Conservation (phyloP, 2,113 vertebrate species). For the Leptosomus discolor region DNA sequence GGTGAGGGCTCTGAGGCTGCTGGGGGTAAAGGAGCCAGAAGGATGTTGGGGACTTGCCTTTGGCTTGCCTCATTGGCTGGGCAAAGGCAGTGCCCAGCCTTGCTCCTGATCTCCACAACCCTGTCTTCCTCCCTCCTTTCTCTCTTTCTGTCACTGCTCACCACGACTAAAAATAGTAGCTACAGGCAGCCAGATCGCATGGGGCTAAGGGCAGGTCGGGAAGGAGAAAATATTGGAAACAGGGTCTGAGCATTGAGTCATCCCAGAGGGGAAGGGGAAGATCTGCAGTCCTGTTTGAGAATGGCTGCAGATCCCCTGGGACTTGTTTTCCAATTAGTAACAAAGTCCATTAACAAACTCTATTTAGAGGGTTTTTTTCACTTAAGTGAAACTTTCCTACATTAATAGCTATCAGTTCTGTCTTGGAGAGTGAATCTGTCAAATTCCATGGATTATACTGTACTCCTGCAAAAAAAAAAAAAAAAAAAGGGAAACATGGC, state of each 20-base stretch:
- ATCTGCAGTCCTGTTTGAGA: background rate
- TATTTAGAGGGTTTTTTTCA: background rate
- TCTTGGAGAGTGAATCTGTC: background rate
- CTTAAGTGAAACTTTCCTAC: background rate
- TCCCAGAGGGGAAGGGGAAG: background rate
- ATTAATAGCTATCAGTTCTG: background rate
- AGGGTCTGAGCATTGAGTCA: background rate
- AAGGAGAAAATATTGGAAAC: background rate
- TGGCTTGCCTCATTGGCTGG: background rate
- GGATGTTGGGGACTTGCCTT: background rate
- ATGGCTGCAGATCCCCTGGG: background rate
- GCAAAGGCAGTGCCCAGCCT: background rate
- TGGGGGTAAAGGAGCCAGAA: background rate
- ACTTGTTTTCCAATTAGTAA: background rate
- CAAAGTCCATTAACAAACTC: background rate
- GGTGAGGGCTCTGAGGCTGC: background rate
- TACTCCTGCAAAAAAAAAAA: background rate
- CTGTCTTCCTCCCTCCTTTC: background rate
- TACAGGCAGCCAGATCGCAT: background rate
- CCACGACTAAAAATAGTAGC: background rate
- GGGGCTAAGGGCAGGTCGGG: background rate
- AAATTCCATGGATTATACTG: background rate
- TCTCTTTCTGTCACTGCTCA: background rate
- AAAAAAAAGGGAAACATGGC: background rate
- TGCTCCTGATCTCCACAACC: background rate